A percentile compares a stretch with the other conserved stretches of the same genome.
Evolutionary conservation across 1,140 invertebrate genomes (phyloP).

Genomic region (Coelopa frigida): DNA sequence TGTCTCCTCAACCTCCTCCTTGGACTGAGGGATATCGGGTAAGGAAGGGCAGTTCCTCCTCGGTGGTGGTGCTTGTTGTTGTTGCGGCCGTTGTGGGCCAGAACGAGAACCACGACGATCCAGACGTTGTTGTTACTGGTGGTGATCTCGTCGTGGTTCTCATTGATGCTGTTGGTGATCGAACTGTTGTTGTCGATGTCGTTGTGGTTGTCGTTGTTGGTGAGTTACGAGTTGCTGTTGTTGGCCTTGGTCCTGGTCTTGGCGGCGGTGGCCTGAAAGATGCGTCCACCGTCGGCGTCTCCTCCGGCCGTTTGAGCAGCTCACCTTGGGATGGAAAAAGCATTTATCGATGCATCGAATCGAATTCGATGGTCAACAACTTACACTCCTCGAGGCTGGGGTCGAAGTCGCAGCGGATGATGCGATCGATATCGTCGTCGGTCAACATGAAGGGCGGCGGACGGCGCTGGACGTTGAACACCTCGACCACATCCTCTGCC

Average conservation of each 20-base stretch:
- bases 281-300: not conserved
- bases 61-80: too few species aligned
- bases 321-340: not conserved
- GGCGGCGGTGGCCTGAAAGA: not conserved
- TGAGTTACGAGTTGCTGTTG: not conserved
- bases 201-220: not conserved
- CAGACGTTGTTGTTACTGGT: not conserved
- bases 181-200: not conserved
- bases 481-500: not conserved
- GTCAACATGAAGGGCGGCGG: not conserved
- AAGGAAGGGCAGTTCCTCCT: too few species aligned
- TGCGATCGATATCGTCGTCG: conserved; percentile 6
- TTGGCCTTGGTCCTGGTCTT: not conserved
- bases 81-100: not conserved
- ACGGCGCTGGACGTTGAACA: conserved; percentile 1
- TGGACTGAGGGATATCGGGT: too few species aligned
- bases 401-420: conserved; percentile 9
- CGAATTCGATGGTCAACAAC: too few species aligned
- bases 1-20: too few species aligned
- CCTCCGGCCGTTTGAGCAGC: not conserved
- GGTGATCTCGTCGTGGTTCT: not conserved
- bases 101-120: not conserved
- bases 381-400: conserved; percentile 5
- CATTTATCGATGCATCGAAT: too few species aligned
- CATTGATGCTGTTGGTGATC: not conserved